Conservation (phyloP, 2,797 vertebrate genomes). For the Urophycis tenuis region DNA sequence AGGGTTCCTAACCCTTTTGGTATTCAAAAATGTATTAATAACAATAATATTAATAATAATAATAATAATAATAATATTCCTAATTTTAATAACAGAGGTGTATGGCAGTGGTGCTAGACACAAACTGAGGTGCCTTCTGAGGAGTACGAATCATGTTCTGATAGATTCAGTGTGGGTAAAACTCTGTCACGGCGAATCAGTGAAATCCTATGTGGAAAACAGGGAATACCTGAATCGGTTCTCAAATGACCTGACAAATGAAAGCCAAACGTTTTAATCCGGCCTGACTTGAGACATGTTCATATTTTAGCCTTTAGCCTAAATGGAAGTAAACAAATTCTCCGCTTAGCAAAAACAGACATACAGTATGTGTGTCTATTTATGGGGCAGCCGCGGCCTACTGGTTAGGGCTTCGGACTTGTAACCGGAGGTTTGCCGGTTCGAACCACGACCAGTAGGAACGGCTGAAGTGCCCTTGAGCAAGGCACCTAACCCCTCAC, state of each 20-base stretch:
- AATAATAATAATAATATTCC: not conserved
- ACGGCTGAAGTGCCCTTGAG: no score
- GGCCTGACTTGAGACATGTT: not conserved
- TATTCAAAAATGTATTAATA: no score
- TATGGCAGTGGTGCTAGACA: not conserved
- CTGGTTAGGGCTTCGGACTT: no score
- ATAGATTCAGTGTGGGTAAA: not conserved
- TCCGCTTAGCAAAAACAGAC: not conserved
- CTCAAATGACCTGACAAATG: not conserved
- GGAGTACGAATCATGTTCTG: not conserved
- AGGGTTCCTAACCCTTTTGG: no score
- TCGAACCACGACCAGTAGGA: no score
- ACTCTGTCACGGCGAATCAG: not conserved
- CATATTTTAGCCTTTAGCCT: not conserved
- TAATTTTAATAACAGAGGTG: not conserved
- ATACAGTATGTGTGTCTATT: no score
- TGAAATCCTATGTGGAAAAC: not conserved
- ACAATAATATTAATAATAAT: not conserved
- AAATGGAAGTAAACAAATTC: not conserved
- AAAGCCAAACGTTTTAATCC: not conserved
- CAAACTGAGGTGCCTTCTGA: not conserved
- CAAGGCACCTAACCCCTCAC: no score
- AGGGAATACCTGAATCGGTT: not conserved
- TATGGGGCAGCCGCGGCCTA: no score
- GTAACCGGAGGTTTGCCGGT: no score